A percentile compares a stretch with the other conserved stretches of the same genome.
These are phyloP conservation scores for Chamaea fasciata DNA, from an alignment of 2,113 vertebrate species.

Conservation along the genomic window DNA sequence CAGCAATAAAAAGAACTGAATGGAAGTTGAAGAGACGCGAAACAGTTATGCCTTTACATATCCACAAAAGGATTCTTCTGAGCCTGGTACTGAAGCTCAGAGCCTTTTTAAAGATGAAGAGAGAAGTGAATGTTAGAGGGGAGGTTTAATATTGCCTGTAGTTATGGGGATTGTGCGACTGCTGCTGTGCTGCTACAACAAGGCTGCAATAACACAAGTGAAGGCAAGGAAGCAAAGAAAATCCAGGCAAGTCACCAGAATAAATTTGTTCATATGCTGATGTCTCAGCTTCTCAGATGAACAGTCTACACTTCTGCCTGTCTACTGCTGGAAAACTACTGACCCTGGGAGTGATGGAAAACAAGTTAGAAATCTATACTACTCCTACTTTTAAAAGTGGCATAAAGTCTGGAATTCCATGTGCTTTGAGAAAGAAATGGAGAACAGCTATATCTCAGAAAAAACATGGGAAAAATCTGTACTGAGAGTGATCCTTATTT, in stretches of 20 bases:
- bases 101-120: not conserved
- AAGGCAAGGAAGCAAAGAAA: not conserved
- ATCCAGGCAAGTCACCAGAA: not conserved
- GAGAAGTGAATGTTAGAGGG: not conserved
- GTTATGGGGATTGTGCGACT: not conserved
- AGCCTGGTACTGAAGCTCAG: not conserved
- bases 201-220: slow-evolving; percentile 1
- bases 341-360: not conserved
- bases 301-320: not conserved
- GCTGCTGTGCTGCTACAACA: slow-evolving; percentile 39
- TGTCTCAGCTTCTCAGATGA: not conserved
- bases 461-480: not conserved
- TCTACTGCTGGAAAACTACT: not conserved
- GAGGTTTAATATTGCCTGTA: not conserved
- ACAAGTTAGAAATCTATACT: not conserved
- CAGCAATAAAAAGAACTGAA: not conserved
- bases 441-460: not conserved
- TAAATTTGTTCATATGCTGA: not conserved
- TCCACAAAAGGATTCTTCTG: slow-evolving; percentile 2
- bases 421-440: not conserved
- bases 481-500: not conserved
- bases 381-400: not conserved
- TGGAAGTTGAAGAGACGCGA: not conserved
- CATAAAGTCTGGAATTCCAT: not conserved
- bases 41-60: not conserved